phyloP scores from a whole-genome alignment of 2,888 invertebrate species.

The Dolomedes plantarius region DNA sequence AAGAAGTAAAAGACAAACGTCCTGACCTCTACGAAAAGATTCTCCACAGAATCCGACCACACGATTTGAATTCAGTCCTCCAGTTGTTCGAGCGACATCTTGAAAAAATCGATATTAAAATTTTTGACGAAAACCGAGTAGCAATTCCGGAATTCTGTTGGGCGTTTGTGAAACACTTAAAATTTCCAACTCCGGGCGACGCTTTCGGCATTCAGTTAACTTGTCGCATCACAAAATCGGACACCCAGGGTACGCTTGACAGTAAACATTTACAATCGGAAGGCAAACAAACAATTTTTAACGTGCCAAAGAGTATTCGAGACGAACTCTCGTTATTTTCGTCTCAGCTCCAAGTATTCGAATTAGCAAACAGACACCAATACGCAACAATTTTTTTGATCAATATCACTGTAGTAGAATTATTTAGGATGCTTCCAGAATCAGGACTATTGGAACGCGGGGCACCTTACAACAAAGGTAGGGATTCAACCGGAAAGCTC shows the following conservation, averaged over 20 bases:
- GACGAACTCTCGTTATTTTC: conserved; percentile 6
- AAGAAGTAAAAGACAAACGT: neutral
- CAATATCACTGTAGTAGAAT: neutral
- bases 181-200: conserved; percentile 24
- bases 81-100: neutral
- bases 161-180: neutral
- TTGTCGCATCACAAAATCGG: conserved; percentile 20
- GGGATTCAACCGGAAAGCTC: neutral
- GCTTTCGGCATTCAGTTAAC: conserved; percentile 26
- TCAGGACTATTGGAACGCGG: neutral
- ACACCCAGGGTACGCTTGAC: conserved; percentile 29
- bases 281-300: neutral
- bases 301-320: neutral
- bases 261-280: conserved; percentile 18
- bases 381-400: neutral
- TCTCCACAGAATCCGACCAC: neutral
- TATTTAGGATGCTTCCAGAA: neutral
- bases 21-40: neutral
- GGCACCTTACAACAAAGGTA: neutral
- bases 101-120: neutral
- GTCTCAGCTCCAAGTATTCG: neutral
- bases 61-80: neutral
- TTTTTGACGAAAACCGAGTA: conserved; percentile 1
- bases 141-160: conserved; percentile 13
- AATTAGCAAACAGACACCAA: neutral